Conservation (phyloP, 2,888 invertebrate genomes). For the Ptilodon capucinus region DNA sequence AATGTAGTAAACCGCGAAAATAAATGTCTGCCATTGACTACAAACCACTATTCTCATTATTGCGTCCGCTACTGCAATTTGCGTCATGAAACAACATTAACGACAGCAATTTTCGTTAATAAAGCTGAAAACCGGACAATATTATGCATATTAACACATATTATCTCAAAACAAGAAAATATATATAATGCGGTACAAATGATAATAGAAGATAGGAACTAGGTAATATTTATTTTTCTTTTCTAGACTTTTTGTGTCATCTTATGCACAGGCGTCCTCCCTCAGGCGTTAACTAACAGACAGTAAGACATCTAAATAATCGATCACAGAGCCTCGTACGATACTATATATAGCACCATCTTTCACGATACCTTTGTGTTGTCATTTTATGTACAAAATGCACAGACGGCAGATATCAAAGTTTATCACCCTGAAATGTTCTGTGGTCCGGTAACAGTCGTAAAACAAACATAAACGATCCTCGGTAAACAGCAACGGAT, state of each 20-base stretch:
- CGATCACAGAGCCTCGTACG: not conserved
- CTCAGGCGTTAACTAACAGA: not conserved
- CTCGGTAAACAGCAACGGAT: slow-evolving; percentile 15
- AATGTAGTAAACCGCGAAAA: not conserved
- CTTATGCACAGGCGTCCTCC: not conserved
- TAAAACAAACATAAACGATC: slow-evolving; percentile 22
- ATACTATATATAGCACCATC: not conserved
- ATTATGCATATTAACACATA: not conserved
- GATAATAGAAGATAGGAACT: too few species aligned
- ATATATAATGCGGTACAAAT: not conserved
- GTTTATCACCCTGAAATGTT: slow-evolving; percentile 20
- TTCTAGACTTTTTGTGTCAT: not conserved
- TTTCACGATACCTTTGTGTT: not conserved
- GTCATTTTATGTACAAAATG: slow-evolving; percentile 7
- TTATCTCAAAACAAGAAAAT: too few species aligned
- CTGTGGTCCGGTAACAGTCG: slow-evolving; percentile 18
- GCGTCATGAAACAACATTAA: not conserved
- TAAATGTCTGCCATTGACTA: not conserved
- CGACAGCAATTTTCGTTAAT: not conserved
- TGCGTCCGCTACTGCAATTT: not conserved
- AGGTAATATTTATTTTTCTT: too few species aligned
- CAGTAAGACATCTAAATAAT: not conserved
- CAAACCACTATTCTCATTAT: not conserved
- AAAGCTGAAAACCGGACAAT: not conserved
- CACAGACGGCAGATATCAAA: slow-evolving; percentile 5